These are phyloP conservation scores for Morone saxatilis DNA, from an alignment of 2,113 vertebrate genomes.

Conservation along the genomic window DNA sequence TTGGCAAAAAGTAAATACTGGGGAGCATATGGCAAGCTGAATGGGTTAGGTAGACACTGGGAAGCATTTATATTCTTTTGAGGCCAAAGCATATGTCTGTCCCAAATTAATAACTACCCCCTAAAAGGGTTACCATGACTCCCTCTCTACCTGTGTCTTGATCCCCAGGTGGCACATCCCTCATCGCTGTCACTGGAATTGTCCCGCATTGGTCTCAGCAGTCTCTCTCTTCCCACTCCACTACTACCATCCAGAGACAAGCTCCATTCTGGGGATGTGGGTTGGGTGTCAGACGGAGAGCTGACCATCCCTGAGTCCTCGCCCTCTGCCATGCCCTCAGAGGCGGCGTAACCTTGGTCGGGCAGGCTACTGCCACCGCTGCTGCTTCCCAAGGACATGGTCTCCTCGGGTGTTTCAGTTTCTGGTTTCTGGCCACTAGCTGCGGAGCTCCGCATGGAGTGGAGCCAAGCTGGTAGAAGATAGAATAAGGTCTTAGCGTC, in stretches of 20 bases:
- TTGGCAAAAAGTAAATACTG: constrained; percentile 1
- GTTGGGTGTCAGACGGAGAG: constrained; percentile 87
- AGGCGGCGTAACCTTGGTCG: constrained; percentile 87
- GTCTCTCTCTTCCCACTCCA: constrained; percentile 26
- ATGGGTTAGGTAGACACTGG: constrained; percentile 16
- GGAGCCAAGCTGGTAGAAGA: constrained; percentile 84
- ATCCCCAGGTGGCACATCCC: constrained; percentile 80
- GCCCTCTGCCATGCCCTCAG: constrained; percentile 88
- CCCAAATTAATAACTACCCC: too few relatives aligned
- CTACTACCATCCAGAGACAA: constrained; percentile 62
- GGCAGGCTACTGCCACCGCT: constrained; percentile 78
- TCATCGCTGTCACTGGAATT: constrained; percentile 75
- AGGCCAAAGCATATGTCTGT: constrained; percentile 4
- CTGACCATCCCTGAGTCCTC: constrained; percentile 89
- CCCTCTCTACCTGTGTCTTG: constrained; percentile 76
- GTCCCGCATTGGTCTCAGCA: constrained; percentile 66
- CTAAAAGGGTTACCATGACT: not conserved
- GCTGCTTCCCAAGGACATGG: constrained; percentile 86
- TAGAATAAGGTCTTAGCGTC: constrained; percentile 6
- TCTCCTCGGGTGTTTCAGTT: constrained; percentile 83
- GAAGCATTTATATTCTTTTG: constrained; percentile 16
- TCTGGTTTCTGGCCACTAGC: constrained; percentile 67
- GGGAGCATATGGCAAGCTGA: constrained; percentile 28
- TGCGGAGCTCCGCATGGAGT: constrained; percentile 68
- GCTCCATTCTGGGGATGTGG: constrained; percentile 87